Evolutionary conservation across 2,113 vertebrate species (phyloP), one percentile per base, ranked within the genome.

Genomic region (Gallinago media): DNA sequence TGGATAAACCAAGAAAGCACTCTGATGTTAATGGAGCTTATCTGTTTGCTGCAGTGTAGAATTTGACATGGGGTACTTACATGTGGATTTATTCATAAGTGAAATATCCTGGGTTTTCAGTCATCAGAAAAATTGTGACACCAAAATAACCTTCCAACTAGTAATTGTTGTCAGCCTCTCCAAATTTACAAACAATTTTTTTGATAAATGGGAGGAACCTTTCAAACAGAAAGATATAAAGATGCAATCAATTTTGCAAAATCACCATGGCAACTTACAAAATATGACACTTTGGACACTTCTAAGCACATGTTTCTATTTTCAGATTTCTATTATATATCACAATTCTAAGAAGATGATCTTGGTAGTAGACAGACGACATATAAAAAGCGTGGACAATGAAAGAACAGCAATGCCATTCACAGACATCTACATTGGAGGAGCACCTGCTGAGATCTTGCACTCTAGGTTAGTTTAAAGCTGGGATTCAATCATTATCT

Each of bases 321-420:
- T 70, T 70, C 95, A 99, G 99, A 99, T 99, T 96, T 99, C 99
- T 84, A 98, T 99, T 71, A 99, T 99, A 96, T 99, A 99, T 94
- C 99, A 99, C 97, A 99, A 99, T 93, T 99, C 98, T 44, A 99
- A 99, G 98, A 99, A 99, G 97, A 98, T 99, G 79, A 99, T 99
- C 96, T 98, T 99, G 73, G 98, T 99, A 67, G 99, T 99, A 81
- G 99, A 99, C 97, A 99, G 99, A 96, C 98, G 98, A 76, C 99
- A 99, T 55, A 98, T 99, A 66, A 99, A 99, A 96, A 99, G 99
- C 11, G 95, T 99, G 93, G 99, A 99, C 88, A 99, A 99, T 84
- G 99, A 99, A 77, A 99, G 98, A 97, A 99, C 98, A 97, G 97
- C 98, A 14, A 98, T 99, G 92, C 99, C 99, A 18, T 99, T 99